Conservation (phyloP, 2,113 vertebrate species). For the Noturus placidus region DNA sequence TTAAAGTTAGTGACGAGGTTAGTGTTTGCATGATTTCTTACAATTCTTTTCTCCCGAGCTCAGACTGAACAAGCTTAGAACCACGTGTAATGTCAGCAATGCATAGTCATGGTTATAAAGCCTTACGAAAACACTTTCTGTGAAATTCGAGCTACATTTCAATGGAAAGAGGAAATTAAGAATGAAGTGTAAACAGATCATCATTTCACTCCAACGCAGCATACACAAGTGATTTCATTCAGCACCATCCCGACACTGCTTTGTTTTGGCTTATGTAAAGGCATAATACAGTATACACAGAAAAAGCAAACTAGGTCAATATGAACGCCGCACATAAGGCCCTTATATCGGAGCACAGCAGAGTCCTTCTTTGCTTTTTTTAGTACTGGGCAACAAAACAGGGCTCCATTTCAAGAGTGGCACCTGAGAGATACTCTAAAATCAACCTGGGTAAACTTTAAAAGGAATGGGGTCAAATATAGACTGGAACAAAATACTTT, state of each 20-base stretch:
- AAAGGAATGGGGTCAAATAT: conserved; percentile 41
- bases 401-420: conserved; percentile 15
- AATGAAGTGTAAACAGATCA: neutral
- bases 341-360: conserved; percentile 56
- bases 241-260: neutral
- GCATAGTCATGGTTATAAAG: neutral
- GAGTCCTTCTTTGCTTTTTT: conserved; percentile 43
- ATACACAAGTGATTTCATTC: neutral
- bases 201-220: neutral
- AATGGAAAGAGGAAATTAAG: neutral
- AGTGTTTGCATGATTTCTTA: neutral
- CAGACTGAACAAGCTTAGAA: neutral
- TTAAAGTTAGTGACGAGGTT: neutral
- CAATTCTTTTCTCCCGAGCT: neutral
- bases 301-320: conserved; percentile 46
- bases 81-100: neutral
- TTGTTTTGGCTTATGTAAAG: neutral
- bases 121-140: neutral
- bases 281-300: conserved; percentile 33
- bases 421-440: conserved; percentile 20
- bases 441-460: conserved; percentile 25
- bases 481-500: conserved; percentile 15
- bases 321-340: conserved; percentile 14
- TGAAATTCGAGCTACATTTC: neutral
- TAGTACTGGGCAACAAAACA: conserved; percentile 22